Evolutionary conservation across 2,113 vertebrate genomes (phyloP), one percentile per base, ranked within the genome.

Genomic region (Ailurus styani): DNA sequence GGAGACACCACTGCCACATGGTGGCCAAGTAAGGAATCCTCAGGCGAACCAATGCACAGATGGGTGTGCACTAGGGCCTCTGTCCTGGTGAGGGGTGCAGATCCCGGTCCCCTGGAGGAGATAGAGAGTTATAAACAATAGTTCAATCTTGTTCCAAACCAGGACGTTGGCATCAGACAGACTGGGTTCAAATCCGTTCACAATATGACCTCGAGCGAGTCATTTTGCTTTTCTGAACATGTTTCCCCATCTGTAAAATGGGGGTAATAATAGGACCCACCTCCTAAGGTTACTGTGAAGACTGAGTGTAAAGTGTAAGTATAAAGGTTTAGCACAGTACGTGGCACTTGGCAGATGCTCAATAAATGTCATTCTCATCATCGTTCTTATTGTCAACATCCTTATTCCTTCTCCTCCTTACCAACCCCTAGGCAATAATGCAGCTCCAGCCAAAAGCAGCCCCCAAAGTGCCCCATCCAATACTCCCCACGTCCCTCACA

Each of bases 41-140:
- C 2, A 7, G 29, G 17, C 1, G 13, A 84, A 88, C 31, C 10
- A 11, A 1, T 15, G 31, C 11, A 6, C 47, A 25, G 34, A 37
- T 11, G n/a, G 64, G 50, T 4, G 3, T 11, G 25, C 27, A 31
- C 21, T n/a, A 34, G 57, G 23, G 7, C 31, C 21, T 15, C 42
- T 0, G 13, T 23, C 37, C 2, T 1, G 8, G 15, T 0, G 0
- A 3, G 6, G 31, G 2, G n/a, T 23, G 45, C n/a, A 0, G 6
- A 15, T 50, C 66, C 52, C 20, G 21, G 10, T 21, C 21, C 14
- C 11, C 29, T 70, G 42, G 73, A 25, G 29, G 34, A 84, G 25
- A 29, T 4, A 21, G 23, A 90, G 37, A 52, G 45, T 34, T 94
- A 87, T 23, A 81, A 87, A 52, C 29, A 52, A 21, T 29, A 73